These are phyloP conservation scores for Drosophila repleta DNA, from an alignment of 1,140 invertebrate genomes.

Conservation along the genomic window DNA sequence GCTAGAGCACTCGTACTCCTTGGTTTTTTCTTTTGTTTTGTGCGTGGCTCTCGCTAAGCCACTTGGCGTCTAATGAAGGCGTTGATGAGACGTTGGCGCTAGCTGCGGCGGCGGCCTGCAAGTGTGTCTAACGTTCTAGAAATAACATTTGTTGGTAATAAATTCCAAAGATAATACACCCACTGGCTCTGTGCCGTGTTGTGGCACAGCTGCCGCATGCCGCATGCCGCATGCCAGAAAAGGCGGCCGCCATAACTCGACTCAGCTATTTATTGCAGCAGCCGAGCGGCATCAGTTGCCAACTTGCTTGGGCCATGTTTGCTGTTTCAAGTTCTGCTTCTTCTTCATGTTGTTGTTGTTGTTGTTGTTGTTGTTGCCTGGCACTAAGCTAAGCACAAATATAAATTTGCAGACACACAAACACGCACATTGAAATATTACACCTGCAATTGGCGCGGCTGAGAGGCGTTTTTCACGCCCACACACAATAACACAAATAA, in stretches of 20 bases:
- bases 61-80: slow-evolving; percentile 71
- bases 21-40: not conserved
- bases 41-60: slow-evolving; percentile 27
- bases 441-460: slow-evolving; percentile 73
- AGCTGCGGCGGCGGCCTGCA: slow-evolving; percentile 15
- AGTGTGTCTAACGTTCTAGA: slow-evolving; percentile 77
- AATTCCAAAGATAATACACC: slow-evolving; percentile 81
- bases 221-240: slow-evolving; percentile 7
- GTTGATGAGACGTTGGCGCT: slow-evolving; percentile 67
- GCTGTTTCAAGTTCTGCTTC: slow-evolving; percentile 8
- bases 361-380: slow-evolving; percentile 20
- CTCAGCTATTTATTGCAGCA: slow-evolving; percentile 67
- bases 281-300: slow-evolving; percentile 41
- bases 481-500: slow-evolving; percentile 37
- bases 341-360: slow-evolving; percentile 31
- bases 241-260: slow-evolving; percentile 60
- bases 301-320: slow-evolving; percentile 22
- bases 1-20: not conserved
- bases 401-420: slow-evolving; percentile 61
- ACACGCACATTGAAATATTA: slow-evolving; percentile 70
- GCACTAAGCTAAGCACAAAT: slow-evolving; percentile 64
- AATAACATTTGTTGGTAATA: slow-evolving; percentile 81
- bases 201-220: not conserved
- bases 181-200: slow-evolving; percentile 49
- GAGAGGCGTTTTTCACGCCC: slow-evolving; percentile 47